Conservation (phyloP, 2,797 vertebrate species). For the Garrulus glandarius region DNA sequence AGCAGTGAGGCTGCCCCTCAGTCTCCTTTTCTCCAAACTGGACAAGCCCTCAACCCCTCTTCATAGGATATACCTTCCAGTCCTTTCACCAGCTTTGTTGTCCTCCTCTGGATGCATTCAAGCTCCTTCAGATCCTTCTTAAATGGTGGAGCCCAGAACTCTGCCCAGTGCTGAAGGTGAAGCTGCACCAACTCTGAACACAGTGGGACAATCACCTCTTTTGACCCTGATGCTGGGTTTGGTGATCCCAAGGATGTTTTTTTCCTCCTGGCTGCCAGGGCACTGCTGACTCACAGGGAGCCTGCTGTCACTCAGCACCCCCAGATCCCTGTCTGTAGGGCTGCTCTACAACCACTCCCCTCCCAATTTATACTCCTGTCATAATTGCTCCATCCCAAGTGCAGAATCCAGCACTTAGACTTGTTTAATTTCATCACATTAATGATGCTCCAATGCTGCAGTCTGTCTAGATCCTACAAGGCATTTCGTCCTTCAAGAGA, state of each 20-base stretch:
- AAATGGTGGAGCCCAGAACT: neutral
- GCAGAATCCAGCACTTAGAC: neutral
- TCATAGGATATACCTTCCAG: neutral
- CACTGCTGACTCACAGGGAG: neutral
- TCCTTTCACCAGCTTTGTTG: neutral
- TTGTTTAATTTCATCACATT: neutral
- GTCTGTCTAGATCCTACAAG: neutral
- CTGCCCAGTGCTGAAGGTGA: neutral
- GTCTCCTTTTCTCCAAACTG: neutral
- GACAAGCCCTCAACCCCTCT: neutral
- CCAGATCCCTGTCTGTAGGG: neutral
- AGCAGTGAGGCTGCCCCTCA: neutral
- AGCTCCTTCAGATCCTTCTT: neutral
- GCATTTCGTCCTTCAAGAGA: neutral
- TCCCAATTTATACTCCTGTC: neutral
- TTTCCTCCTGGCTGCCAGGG: neutral
- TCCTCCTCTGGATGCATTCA: neutral
- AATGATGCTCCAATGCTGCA: neutral
- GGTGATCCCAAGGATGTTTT: neutral
- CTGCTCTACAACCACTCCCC: neutral
- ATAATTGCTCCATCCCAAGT: neutral
- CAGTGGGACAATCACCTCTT: fast-evolving
- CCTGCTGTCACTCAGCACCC: neutral
- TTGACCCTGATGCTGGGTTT: neutral
- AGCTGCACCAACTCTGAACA: neutral